These are phyloP conservation scores for Dusona sp. DNA, from an alignment of 2,888 invertebrate species.

Conservation along the genomic window DNA sequence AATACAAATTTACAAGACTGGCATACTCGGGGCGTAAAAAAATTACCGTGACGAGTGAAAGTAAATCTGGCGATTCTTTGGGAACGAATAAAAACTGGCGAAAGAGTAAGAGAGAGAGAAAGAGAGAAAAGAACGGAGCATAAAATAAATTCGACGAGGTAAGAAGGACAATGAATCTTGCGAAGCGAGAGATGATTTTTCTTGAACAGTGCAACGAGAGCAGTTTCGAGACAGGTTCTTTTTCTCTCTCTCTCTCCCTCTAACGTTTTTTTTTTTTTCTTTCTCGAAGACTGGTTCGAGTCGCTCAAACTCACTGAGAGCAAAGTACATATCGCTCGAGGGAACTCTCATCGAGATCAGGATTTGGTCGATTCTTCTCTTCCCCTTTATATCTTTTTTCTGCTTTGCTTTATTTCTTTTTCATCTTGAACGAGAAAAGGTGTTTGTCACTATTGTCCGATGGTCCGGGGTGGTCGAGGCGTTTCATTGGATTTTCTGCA, in stretches of 20 bases:
- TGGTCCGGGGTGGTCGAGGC: slow-evolving; percentile 41
- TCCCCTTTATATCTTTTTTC: slow-evolving; percentile 1
- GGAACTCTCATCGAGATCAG: slow-evolving; percentile 30
- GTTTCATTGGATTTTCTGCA: slow-evolving; percentile 46
- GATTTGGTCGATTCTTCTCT: slow-evolving; percentile 42
- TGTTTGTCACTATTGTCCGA: slow-evolving; percentile 28
- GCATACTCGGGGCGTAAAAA: neutral
- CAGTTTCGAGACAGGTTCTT: slow-evolving; percentile 23
- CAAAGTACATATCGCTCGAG: slow-evolving; percentile 16
- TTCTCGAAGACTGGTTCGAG: slow-evolving; percentile 21
- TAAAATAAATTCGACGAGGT: slow-evolving; percentile 54
- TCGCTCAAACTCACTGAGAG: slow-evolving; percentile 7
- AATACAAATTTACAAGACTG: slow-evolving; percentile 19
- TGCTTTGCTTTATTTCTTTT: neutral
- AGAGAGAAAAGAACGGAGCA: slow-evolving; percentile 28
- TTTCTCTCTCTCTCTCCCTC: neutral
- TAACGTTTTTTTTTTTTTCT: slow-evolving; percentile 12
- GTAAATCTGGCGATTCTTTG: slow-evolving; percentile 24
- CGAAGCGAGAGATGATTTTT: slow-evolving; percentile 37
- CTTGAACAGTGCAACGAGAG: slow-evolving; percentile 30
- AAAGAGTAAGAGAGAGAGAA: neutral
- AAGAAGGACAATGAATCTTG: slow-evolving; percentile 39
- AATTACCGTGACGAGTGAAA: slow-evolving; percentile 49
- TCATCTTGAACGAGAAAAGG: slow-evolving; percentile 19
- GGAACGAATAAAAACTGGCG: neutral